Percentiles rank a stretch among this genome's conserved stretches.
Evolutionary conservation across 2,797 vertebrate species (phyloP).

Genomic region (Halcyon leucocephala): DNA sequence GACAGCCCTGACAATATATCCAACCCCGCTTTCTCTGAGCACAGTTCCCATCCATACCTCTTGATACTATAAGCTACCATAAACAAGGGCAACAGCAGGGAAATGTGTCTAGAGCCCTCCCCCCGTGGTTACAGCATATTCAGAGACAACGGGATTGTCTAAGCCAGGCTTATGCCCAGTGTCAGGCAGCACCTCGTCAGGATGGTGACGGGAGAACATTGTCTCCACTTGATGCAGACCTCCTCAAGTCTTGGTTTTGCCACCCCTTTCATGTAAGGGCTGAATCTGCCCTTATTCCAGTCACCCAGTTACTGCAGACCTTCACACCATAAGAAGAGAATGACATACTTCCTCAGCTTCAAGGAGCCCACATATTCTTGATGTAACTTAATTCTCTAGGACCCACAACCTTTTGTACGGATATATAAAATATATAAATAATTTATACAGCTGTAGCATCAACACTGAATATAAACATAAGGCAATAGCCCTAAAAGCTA

Average conservation of each 20-base stretch:
- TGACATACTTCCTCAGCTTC: neutral
- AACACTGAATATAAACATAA: neutral
- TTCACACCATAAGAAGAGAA: neutral
- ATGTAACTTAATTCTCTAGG: neutral
- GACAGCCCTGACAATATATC: neutral
- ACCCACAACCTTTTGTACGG: neutral
- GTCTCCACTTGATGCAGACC: neutral
- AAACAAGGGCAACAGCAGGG: neutral
- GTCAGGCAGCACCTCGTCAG: neutral
- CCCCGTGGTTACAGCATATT: neutral
- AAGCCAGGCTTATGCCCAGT: neutral
- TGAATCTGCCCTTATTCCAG: neutral
- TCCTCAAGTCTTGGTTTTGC: neutral
- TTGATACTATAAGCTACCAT: neutral
- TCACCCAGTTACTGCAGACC: neutral
- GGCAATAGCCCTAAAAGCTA: neutral
- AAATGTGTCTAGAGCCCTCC: neutral
- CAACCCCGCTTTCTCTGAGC: neutral
- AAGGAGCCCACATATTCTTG: neutral
- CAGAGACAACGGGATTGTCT: neutral
- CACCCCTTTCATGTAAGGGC: neutral
- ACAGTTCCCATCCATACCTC: neutral
- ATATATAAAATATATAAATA: neutral
- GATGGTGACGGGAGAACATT: neutral
- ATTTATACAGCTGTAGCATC: neutral